A percentile compares a stretch with the other conserved stretches of the same genome.
These are phyloP conservation scores for Blomia tropicalis DNA, from an alignment of 2,888 invertebrate species.

Conservation along the genomic window DNA sequence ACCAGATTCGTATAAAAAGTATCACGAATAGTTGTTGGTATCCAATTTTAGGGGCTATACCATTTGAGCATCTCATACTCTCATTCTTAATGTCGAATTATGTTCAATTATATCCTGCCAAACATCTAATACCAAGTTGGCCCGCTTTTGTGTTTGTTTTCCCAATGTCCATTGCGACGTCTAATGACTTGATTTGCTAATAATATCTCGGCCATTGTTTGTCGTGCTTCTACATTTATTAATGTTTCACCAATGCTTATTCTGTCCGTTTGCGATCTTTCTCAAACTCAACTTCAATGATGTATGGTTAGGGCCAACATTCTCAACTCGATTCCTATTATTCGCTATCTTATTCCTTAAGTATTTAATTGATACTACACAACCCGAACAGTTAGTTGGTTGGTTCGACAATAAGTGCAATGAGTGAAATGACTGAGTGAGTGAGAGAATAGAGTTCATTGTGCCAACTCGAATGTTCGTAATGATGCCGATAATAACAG, in stretches of 20 bases:
- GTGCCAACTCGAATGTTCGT: background rate
- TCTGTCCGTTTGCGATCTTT: background rate
- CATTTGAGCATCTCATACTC: no score
- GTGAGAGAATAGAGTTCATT: background rate
- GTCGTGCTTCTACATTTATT: background rate
- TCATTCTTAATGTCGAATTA: slow-evolving; percentile 4
- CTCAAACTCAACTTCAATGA: background rate
- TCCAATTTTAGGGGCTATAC: no score
- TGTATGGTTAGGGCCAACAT: background rate
- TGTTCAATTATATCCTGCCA: slow-evolving; percentile 8
- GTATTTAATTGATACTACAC: slow-evolving; percentile 13
- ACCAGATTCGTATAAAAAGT: no score
- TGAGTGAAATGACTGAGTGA: no score
- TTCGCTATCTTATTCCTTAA: slow-evolving; percentile 2
- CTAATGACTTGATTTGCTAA: slow-evolving; percentile 15
- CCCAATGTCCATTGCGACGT: no score
- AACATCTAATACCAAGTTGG: background rate
- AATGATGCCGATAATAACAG: slow-evolving; percentile 3
- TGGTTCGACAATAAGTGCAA: no score
- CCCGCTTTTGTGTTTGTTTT: background rate
- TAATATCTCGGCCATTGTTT: background rate
- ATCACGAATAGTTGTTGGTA: no score
- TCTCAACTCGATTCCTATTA: background rate
- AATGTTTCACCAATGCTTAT: background rate
- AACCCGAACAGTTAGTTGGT: no score